Conservation (phyloP, 2,113 vertebrate genomes). For the Hippopotamus amphibius region DNA sequence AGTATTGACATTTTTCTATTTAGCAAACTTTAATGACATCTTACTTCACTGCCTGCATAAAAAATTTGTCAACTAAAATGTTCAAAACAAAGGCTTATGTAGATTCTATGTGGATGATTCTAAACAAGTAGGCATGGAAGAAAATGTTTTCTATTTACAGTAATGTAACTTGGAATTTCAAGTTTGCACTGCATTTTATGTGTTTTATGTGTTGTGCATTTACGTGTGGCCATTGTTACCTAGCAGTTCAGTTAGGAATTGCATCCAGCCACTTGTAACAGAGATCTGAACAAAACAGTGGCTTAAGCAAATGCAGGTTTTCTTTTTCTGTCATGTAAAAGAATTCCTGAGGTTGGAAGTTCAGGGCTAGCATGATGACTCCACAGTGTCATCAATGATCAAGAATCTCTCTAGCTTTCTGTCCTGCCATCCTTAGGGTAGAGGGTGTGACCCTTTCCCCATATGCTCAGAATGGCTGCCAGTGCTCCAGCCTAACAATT, state of each 20-base stretch:
- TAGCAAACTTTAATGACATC: not conserved
- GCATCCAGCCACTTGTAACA: not conserved
- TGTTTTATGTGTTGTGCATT: not conserved
- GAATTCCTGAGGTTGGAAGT: not conserved
- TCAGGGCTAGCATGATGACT: not conserved
- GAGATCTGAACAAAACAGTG: not conserved
- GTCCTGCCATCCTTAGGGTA: not conserved
- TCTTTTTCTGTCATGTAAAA: not conserved
- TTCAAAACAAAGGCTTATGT: conserved; percentile 20
- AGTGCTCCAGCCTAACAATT: not conserved
- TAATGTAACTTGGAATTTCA: conserved; percentile 23
- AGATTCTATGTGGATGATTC: not conserved
- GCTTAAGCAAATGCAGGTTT: not conserved
- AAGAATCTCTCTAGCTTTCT: not conserved
- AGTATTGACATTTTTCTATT: not conserved
- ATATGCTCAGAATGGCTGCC: not conserved
- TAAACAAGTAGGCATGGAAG: not conserved
- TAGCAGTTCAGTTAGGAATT: conserved; percentile 37
- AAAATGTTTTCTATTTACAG: conserved; percentile 48
- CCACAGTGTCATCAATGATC: not conserved
- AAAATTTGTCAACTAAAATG: not conserved
- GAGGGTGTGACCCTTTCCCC: not conserved
- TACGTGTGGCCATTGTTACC: not conserved
- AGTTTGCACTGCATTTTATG: conserved; percentile 20
- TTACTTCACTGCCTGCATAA: not conserved